phyloP scores from a whole-genome alignment of 2,888 invertebrate genomes.

The Papilio protenor region DNA sequence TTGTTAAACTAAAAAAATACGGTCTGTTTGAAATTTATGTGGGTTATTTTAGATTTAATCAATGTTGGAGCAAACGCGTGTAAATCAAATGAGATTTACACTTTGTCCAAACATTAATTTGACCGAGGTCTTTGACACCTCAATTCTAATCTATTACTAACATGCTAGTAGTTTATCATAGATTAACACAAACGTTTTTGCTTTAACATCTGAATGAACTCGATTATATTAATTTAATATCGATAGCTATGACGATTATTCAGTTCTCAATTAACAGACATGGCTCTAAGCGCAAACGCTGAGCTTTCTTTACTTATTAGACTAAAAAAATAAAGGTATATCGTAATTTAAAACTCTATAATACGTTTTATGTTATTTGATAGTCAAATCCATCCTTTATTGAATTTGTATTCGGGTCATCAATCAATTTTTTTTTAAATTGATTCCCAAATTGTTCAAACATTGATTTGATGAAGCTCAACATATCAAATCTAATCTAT shows the following conservation, averaged over 20 bases:
- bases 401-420: neutral
- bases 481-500: constrained; percentile 24
- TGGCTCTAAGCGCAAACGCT: too few species aligned
- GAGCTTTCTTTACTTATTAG: too few species aligned
- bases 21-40: neutral
- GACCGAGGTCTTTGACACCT: neutral
- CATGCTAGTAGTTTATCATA: neutral
- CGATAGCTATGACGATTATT: too few species aligned
- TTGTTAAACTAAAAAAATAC: neutral
- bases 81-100: neutral
- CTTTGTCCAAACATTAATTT: neutral
- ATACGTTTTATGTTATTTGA: neutral
- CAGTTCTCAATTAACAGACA: too few species aligned
- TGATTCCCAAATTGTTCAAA: neutral
- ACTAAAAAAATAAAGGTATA: neutral
- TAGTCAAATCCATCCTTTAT: neutral
- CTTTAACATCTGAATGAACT: neutral
- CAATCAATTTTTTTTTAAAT: constrained; percentile 9
- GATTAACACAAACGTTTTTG: neutral
- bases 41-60: neutral
- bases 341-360: neutral
- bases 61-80: neutral
- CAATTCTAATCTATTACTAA: neutral
- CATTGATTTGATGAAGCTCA: neutral
- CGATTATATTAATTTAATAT: too few species aligned